Evolutionary conservation across 2,113 vertebrate species (phyloP).

Genomic region (Pelmatolapia mariae): DNA sequence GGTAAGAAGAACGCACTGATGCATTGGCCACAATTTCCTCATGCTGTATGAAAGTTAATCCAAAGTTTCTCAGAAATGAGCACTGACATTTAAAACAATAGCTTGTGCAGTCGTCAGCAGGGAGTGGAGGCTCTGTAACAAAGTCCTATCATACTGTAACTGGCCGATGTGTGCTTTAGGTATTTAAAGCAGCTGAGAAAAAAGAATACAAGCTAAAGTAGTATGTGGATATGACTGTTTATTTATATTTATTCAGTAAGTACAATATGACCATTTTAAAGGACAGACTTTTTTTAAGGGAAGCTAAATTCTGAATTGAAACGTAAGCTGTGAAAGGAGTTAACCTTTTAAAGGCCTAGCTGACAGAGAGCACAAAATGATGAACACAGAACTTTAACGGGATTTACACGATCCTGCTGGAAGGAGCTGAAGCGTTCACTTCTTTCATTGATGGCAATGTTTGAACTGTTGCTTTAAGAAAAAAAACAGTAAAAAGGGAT

Average conservation of each 20-base stretch:
- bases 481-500: background rate
- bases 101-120: background rate
- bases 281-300: background rate
- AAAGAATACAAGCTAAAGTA: background rate
- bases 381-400: background rate
- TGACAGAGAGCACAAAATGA: background rate
- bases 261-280: background rate
- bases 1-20: slow-evolving; percentile 43
- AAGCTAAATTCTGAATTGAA: background rate
- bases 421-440: background rate
- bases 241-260: background rate
- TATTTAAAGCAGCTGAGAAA: background rate
- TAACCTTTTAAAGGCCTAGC: background rate
- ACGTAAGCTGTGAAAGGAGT: background rate
- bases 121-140: background rate
- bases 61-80: background rate
- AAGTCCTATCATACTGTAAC: background rate
- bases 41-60: background rate
- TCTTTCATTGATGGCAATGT: background rate
- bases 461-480: background rate
- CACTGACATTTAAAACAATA: background rate
- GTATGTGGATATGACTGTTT: background rate
- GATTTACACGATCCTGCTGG: background rate
- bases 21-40: background rate
- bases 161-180: background rate